Percentiles rank a stretch among this genome's conserved stretches.
Conservation (phyloP, 2,797 vertebrate species). For the Centroberyx gerrardi region DNA sequence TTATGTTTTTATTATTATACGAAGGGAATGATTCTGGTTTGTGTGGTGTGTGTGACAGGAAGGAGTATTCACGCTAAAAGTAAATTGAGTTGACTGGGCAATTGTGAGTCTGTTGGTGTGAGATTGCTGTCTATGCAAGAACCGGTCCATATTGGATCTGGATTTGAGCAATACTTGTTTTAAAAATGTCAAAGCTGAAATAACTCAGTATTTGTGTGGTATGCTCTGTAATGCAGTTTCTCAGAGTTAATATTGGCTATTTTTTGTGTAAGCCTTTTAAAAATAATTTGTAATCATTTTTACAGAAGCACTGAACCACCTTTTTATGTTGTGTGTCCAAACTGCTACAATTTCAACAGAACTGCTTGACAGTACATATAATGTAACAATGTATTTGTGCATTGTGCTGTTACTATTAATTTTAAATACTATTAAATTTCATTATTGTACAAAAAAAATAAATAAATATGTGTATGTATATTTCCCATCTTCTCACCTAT, state of each 20-base stretch:
- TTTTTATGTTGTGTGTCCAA: neutral
- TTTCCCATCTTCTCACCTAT: neutral
- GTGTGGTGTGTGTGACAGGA: neutral
- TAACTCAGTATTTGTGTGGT: neutral
- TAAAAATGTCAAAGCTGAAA: slow-evolving; percentile 7
- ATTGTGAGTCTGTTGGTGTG: slow-evolving; percentile 14
- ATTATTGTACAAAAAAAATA: neutral
- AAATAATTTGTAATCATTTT: neutral
- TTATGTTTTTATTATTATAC: neutral
- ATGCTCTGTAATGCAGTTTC: neutral
- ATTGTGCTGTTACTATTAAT: neutral
- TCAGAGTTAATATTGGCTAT: neutral
- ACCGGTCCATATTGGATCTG: slow-evolving; percentile 84
- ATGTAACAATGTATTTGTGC: neutral
- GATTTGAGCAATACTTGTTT: slow-evolving; percentile 27
- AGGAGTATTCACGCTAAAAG: neutral
- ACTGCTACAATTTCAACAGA: neutral
- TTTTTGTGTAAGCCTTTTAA: neutral
- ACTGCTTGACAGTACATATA: neutral
- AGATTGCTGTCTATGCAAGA: slow-evolving; percentile 14
- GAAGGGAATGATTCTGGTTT: neutral
- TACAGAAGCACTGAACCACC: slow-evolving; percentile 5
- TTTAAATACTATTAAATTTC: neutral
- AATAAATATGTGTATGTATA: too few species aligned
- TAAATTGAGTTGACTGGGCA: neutral